A percentile compares a stretch with the other conserved stretches of the same genome.
phyloP scores from a whole-genome alignment of 2,888 invertebrate genomes.

The Helobdella robusta region DNA sequence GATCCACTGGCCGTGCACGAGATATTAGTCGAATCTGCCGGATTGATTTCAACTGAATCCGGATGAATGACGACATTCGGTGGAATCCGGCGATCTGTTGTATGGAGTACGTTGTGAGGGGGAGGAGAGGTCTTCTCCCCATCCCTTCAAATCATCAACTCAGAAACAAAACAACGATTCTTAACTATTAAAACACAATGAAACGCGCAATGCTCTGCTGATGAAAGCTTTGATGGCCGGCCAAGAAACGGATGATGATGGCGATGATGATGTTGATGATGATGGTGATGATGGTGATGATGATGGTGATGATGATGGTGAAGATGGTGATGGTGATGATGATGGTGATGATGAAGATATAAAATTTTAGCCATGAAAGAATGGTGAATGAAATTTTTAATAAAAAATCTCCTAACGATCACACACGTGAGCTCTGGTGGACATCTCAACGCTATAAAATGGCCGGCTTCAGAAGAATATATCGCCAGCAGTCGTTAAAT shows the following conservation, averaged over 20 bases:
- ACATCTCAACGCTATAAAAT: too few species aligned
- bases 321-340: constrained; percentile 3
- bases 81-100: not conserved
- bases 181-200: too few species aligned
- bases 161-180: not conserved
- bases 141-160: not conserved
- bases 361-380: too few species aligned
- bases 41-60: constrained; percentile 3
- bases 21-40: constrained; percentile 2
- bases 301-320: constrained; percentile 1
- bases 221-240: too few species aligned
- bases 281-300: not conserved
- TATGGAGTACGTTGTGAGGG: constrained; percentile 1
- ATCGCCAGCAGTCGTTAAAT: too few species aligned
- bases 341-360: not conserved
- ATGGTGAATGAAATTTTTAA: too few species aligned
- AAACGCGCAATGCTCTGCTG: too few species aligned
- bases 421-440: too few species aligned
- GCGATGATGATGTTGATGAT: constrained; percentile 1
- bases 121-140: not conserved
- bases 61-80: constrained; percentile 8
- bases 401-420: too few species aligned
- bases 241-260: not conserved
- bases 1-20: constrained; percentile 9
- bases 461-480: too few species aligned